phyloP scores from a whole-genome alignment of 2,797 vertebrate genomes.

The Geotrypetes seraphini region DNA sequence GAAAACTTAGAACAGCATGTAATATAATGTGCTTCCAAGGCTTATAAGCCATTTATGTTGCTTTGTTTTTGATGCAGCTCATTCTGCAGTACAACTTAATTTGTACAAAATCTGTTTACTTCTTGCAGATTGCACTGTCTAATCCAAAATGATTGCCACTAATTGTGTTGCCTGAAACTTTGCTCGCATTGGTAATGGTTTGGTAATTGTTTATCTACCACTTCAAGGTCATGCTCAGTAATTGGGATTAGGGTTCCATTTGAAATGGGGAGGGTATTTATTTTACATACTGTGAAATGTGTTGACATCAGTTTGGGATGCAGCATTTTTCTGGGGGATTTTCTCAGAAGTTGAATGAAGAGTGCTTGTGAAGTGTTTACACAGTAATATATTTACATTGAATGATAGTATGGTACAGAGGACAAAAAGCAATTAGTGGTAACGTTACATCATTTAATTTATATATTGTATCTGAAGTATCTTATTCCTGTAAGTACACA shows the following conservation, averaged over 20 bases:
- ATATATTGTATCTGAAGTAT: conserved; percentile 13
- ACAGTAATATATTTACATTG: conserved; percentile 33
- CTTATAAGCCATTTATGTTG: conserved; percentile 6
- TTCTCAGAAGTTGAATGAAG: conserved; percentile 38
- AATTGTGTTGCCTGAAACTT: no score
- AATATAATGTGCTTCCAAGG: conserved; percentile 1
- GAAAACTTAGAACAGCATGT: no score
- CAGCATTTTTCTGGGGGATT: conserved; percentile 21
- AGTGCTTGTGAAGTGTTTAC: conserved; percentile 47
- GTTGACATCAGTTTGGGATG: conserved; percentile 39
- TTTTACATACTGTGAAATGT: conserved; percentile 58
- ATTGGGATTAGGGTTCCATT: conserved; percentile 31
- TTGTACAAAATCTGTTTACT: no score
- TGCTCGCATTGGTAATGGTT: no score
- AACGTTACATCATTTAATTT: conserved; percentile 27
- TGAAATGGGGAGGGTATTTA: conserved; percentile 55
- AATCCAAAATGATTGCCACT: no score
- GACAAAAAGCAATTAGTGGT: conserved; percentile 30
- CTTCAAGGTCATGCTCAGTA: conserved; percentile 42
- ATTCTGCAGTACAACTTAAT: no score
- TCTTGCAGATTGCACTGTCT: no score
- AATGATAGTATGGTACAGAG: conserved; percentile 40
- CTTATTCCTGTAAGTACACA: conserved; percentile 34
- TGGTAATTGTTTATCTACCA: no score
- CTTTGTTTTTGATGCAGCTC: no score